These are phyloP conservation scores for Zosterops pallidus DNA, from an alignment of 2,113 vertebrate genomes.

Conservation along the genomic window DNA sequence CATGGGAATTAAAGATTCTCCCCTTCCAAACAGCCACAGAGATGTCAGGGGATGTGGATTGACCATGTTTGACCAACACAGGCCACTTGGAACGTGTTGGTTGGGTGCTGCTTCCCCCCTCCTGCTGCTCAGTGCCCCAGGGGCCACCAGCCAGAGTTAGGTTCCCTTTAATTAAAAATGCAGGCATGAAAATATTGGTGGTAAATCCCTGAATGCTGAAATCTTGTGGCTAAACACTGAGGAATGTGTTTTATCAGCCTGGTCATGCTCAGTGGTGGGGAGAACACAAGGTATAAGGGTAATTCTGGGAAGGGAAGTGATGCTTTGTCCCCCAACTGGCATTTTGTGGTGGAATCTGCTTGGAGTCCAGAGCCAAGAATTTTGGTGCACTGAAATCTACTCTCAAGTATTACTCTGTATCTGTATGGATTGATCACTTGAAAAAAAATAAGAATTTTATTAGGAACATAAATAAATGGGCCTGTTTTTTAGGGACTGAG, in stretches of 20 bases:
- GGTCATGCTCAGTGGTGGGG: neutral
- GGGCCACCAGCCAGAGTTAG: neutral
- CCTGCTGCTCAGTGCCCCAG: fast-evolving
- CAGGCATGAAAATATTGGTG: neutral
- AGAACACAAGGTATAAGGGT: neutral
- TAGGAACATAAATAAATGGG: neutral
- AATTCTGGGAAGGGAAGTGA: neutral
- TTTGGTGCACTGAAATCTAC: neutral
- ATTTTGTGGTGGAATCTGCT: neutral
- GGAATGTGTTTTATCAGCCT: conserved; percentile 9
- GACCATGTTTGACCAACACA: fast-evolving
- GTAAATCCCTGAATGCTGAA: neutral
- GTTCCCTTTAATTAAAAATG: neutral
- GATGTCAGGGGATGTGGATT: neutral
- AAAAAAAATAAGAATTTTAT: neutral
- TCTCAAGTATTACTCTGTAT: neutral
- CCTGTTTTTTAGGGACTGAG: neutral
- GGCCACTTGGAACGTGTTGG: fast-evolving
- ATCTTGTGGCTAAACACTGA: neutral
- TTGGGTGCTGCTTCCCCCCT: neutral
- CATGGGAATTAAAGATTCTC: fast-evolving
- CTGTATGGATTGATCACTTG: neutral
- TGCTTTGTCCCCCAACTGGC: neutral
- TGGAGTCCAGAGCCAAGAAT: neutral
- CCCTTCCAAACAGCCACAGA: fast-evolving